Evolutionary conservation across 2,797 vertebrate genomes (phyloP), one percentile per base, ranked within the genome.

Genomic region (Coreius guichenoti): DNA sequence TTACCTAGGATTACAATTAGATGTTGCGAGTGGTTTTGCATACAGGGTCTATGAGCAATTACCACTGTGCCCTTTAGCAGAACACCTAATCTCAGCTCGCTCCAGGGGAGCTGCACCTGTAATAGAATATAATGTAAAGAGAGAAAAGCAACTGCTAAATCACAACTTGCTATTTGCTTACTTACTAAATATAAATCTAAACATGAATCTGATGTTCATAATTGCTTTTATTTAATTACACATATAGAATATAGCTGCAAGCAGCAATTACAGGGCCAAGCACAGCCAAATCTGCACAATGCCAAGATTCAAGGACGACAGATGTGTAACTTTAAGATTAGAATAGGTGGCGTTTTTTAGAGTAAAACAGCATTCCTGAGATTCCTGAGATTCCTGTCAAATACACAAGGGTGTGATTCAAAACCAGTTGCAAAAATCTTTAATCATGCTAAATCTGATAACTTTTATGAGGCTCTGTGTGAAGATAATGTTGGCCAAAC

Each of bases 1-100:
- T 51, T 51, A 51, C 49, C 73, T 75, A 3, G 4, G 72, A 17
- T 51, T 74, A 49, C 8, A 75, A 54, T 75, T 7, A n/a, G 5
- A 67, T 33, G 31, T 33, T 76, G 5, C 1, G 5, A 75, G 19
- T 56, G 5, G 19, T 76, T 76, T 56, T 56, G 29, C 26, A 51
- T 12, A 56, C 51, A 8, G 31, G 19, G 11, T 56, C 31, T 76
- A 56, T 76, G 31, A 2, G 21, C 74, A 56, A 76, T 76, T 76
- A 36, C 19, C 74, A 36, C 51, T 76, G 51, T 76, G 74, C 12
- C 12, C 31, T 76, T 76, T n/a, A 36, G 49, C 51, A 23, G 21
- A n/a, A 31, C 74, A 56, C 29, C 51, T 76, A 76, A 56, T 56
- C 74, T 36, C 74, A 36, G 31, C 31, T 36, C n/a, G 51, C 74